These are phyloP conservation scores for Zaprionus lineosus DNA, from an alignment of 2,888 invertebrate genomes.

Conservation along the genomic window DNA sequence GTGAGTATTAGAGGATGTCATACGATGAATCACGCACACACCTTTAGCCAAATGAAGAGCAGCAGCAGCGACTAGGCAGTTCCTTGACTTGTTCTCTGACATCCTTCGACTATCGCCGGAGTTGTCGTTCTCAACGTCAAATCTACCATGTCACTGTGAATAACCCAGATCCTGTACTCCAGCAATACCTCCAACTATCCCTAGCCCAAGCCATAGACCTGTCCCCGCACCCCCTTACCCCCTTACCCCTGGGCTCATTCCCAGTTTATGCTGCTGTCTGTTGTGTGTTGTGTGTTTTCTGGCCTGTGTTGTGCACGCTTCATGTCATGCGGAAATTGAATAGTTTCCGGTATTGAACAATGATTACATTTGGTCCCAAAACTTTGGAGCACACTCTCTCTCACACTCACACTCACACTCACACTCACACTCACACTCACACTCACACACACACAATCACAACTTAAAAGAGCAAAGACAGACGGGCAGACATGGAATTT, in stretches of 20 bases:
- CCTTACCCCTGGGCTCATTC: background rate
- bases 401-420: no score
- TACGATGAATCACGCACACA: background rate
- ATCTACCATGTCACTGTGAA: constrained; percentile 25
- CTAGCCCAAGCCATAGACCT: background rate
- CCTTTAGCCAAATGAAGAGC: background rate
- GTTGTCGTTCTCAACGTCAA: constrained; percentile 31
- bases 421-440: no score
- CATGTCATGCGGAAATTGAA: constrained; percentile 78
- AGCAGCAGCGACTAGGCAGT: constrained; percentile 5
- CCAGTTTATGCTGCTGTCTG: background rate
- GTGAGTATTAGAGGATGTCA: no score
- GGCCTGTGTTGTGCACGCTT: constrained; percentile 53
- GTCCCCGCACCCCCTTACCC: background rate
- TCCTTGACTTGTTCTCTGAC: background rate
- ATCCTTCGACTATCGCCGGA: background rate
- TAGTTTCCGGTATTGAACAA: constrained; percentile 79
- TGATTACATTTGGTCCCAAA: constrained; percentile 67
- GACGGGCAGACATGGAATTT: background rate
- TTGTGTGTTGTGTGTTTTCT: constrained; percentile 17
- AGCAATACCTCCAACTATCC: background rate
- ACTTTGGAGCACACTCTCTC: constrained; percentile 1
- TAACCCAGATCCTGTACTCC: background rate
- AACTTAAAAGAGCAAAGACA: constrained; percentile 18
- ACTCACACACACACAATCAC: no score